Percentiles rank a stretch among this genome's conserved stretches.
Conservation (phyloP, 2,113 vertebrate species). For the Stictonetta naevosa region DNA sequence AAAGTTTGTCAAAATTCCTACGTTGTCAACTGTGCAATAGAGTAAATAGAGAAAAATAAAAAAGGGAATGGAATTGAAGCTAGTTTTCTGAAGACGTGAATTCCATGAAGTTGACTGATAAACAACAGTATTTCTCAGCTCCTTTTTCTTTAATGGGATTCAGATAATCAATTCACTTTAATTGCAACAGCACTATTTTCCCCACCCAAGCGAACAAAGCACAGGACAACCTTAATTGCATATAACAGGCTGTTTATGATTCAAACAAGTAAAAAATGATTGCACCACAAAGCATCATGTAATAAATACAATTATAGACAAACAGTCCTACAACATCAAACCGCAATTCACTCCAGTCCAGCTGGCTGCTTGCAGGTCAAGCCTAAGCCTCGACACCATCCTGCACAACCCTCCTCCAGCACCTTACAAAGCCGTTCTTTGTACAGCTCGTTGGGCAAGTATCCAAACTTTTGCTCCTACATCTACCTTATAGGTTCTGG, state of each 20-base stretch:
- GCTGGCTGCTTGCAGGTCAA: background rate
- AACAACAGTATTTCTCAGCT: background rate
- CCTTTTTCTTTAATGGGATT: background rate
- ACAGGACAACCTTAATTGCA: background rate
- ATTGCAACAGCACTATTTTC: background rate
- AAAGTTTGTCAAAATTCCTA: background rate
- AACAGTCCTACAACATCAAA: background rate
- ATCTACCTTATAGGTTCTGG: rapidly evolving
- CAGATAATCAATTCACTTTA: background rate
- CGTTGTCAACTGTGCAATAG: background rate
- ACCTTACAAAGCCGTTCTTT: background rate
- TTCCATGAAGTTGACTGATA: background rate
- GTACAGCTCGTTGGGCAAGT: background rate
- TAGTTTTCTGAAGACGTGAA: background rate
- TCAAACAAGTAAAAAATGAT: background rate
- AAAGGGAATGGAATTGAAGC: background rate
- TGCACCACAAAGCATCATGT: rapidly evolving
- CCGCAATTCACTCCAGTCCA: background rate
- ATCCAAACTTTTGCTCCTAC: background rate
- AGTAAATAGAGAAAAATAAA: background rate
- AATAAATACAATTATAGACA: background rate
- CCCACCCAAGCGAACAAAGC: background rate
- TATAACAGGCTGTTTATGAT: background rate
- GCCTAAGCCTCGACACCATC: background rate
- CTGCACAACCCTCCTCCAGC: rapidly evolving